Percentiles rank a stretch among this genome's conserved stretches.
Evolutionary conservation across 2,888 invertebrate species (phyloP).

Genomic region (Hypercompe scribonia): DNA sequence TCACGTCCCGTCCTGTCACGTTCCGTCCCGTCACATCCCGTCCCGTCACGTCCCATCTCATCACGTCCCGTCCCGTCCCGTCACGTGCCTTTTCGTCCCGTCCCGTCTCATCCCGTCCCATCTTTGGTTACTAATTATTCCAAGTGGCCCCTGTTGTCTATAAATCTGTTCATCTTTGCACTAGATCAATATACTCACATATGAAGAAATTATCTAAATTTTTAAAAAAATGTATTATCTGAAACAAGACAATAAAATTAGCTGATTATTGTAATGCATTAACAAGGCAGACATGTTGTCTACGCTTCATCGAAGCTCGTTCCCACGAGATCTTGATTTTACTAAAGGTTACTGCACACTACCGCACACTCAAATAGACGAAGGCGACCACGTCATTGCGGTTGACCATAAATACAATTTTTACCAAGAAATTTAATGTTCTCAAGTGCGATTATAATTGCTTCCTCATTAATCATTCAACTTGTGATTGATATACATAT

Average conservation of each 20-base stretch:
- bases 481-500: constrained; percentile 21
- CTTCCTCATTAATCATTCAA: constrained; percentile 33
- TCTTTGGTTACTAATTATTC: too few relatives aligned
- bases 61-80: too few relatives aligned
- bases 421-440: constrained; percentile 46
- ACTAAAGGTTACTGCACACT: constrained; percentile 39
- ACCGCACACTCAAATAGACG: constrained; percentile 32
- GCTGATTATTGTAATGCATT: constrained; percentile 27
- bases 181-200: too few relatives aligned
- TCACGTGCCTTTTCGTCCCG: too few relatives aligned
- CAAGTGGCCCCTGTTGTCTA: too few relatives aligned
- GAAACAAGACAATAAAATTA: constrained; percentile 13
- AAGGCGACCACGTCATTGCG: constrained; percentile 43
- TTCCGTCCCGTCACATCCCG: too few relatives aligned
- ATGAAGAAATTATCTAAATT: too few relatives aligned
- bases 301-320: constrained; percentile 29
- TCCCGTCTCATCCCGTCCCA: too few relatives aligned
- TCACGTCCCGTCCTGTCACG: too few relatives aligned
- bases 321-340: constrained; percentile 30
- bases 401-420: constrained; percentile 40
- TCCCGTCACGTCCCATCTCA: too few relatives aligned
- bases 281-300: constrained; percentile 14
- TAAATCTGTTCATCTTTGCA: too few relatives aligned
- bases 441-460: constrained; percentile 35
- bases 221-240: too few relatives aligned